Percentiles rank a stretch among this genome's conserved stretches.
phyloP scores from a whole-genome alignment of 2,113 vertebrate genomes.

The Ptilorrhoa leucosticta region DNA sequence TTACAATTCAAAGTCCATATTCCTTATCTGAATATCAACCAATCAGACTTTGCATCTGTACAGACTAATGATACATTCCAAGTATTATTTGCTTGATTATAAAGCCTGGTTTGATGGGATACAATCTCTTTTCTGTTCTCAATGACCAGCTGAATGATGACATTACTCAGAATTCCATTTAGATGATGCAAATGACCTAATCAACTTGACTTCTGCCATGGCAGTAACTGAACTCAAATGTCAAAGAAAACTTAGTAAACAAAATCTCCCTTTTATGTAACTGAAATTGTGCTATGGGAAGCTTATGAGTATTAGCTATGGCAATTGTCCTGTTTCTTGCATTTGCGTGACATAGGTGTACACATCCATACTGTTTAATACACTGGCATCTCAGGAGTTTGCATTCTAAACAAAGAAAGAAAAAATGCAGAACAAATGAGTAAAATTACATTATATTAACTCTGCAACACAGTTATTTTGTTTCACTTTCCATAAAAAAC shows the following conservation, averaged over 20 bases:
- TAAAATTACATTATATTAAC: background rate
- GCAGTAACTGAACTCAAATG: slow-evolving; percentile 47
- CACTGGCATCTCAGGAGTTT: background rate
- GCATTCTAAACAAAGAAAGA: background rate
- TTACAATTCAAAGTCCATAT: background rate
- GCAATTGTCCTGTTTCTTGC: background rate
- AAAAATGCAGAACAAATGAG: background rate
- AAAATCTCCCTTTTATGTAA: slow-evolving; percentile 3
- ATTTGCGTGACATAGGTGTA: background rate
- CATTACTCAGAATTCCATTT: slow-evolving; percentile 54
- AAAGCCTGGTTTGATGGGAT: slow-evolving; percentile 55
- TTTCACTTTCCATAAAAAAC: background rate
- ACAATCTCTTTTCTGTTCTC: slow-evolving; percentile 63
- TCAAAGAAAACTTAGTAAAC: slow-evolving; percentile 30
- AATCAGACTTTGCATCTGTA: background rate
- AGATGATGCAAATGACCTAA: slow-evolving; percentile 59
- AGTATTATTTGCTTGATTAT: slow-evolving; percentile 56
- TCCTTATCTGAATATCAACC: background rate
- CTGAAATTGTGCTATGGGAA: background rate
- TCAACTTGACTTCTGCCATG: slow-evolving; percentile 2
- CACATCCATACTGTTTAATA: background rate
- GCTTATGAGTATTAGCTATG: background rate
- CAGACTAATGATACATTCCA: slow-evolving; percentile 9
- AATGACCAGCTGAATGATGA: background rate
- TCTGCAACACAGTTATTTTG: background rate